Evolutionary conservation across 2,797 vertebrate genomes (phyloP).

Genomic region (Catharus ustulatus): DNA sequence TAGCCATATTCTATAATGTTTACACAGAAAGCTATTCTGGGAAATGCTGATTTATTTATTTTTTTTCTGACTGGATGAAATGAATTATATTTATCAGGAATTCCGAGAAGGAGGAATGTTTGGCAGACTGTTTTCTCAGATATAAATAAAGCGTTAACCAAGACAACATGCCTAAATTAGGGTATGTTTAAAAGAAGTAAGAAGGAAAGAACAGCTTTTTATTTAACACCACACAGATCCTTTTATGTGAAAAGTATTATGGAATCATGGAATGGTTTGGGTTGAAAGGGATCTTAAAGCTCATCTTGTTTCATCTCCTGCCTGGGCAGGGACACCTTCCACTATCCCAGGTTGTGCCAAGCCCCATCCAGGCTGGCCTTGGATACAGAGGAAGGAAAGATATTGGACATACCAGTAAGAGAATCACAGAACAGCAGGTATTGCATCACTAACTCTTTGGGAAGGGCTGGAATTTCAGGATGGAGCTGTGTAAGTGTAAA

Average conservation of each 20-base stretch:
- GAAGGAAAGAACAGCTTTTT: not conserved
- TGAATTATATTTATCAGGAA: slow-evolving; percentile 57
- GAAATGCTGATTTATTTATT: not conserved
- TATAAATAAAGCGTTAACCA: slow-evolving; percentile 47
- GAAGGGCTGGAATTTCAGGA: not conserved
- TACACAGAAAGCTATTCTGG: slow-evolving; percentile 54
- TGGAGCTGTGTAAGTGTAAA: not conserved
- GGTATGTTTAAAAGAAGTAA: slow-evolving; percentile 27
- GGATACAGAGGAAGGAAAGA: not conserved
- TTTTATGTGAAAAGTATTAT: not conserved
- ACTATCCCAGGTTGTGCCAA: not conserved
- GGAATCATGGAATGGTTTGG: not conserved
- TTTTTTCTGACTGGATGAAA: not conserved
- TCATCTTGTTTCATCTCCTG: not conserved
- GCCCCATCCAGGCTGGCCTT: not conserved
- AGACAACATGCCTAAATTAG: slow-evolving; percentile 55
- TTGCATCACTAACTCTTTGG: not conserved
- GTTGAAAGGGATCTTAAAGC: not conserved
- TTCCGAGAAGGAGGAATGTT: slow-evolving; percentile 45
- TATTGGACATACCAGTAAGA: not conserved
- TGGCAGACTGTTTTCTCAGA: slow-evolving; percentile 35
- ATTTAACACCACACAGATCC: not conserved
- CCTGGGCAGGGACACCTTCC: not conserved
- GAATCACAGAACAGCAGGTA: not conserved
- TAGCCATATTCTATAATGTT: slow-evolving; percentile 22